Percentiles rank a stretch among this genome's conserved stretches.
Conservation (phyloP, 1,140 invertebrate genomes). For the Drosophila navojoa region DNA sequence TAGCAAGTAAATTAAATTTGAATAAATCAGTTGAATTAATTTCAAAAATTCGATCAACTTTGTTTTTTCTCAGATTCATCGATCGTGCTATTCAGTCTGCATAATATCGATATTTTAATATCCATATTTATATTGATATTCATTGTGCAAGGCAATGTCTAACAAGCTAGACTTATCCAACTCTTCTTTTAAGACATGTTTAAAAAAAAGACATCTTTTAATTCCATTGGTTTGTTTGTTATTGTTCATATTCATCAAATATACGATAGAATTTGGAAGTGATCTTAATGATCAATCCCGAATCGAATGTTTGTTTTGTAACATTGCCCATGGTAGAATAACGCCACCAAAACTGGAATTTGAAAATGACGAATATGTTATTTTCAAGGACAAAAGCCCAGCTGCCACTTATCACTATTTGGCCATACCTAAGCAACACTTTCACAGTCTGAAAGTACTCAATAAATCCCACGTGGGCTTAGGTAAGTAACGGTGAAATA, state of each 20-base stretch:
- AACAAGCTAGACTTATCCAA: not conserved
- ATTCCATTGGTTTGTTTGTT: not conserved
- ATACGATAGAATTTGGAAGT: conserved; percentile 6
- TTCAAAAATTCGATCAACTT: not conserved
- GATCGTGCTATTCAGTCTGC: too few relatives aligned
- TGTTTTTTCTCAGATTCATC: not conserved
- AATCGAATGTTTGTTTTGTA: conserved; percentile 88
- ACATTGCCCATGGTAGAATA: conserved; percentile 86
- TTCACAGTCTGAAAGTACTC: conserved; percentile 89
- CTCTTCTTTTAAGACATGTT: not conserved
- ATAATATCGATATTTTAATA: not conserved
- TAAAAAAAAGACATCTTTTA: conserved; percentile 20
- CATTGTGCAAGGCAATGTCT: conserved; percentile 4
- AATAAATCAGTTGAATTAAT: not conserved
- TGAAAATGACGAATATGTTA: conserved; percentile 91
- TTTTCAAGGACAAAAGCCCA: conserved; percentile 94
- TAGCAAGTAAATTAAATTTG: too few relatives aligned
- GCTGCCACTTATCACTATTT: conserved; percentile 92
- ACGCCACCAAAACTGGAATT: conserved; percentile 86
- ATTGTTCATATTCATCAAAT: conserved; percentile 17
- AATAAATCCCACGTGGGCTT: conserved; percentile 87
- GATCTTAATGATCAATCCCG: not conserved
- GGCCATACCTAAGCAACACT: conserved; percentile 91
- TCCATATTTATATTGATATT: conserved; percentile 11
- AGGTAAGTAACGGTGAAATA: conserved; percentile 85